These are phyloP conservation scores for Anastrepha ludens DNA, from an alignment of 1,140 invertebrate genomes.

Conservation along the genomic window DNA sequence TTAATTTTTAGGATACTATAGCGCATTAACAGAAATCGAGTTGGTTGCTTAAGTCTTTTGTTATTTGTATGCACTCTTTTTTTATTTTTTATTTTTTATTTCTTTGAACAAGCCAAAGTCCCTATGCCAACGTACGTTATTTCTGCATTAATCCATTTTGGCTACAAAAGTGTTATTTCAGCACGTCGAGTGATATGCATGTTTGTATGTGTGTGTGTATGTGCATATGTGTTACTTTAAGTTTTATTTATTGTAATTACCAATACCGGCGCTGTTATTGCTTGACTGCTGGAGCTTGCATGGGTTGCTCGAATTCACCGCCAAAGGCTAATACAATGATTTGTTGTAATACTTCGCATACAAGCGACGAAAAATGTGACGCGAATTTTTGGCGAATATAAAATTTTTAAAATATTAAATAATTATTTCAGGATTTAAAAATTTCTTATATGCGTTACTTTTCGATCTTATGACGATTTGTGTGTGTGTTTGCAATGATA, in stretches of 20 bases:
- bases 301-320: not conserved
- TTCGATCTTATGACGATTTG: too few relatives aligned
- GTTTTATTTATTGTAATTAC: constrained; percentile 22
- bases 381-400: too few relatives aligned
- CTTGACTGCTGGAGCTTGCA: not conserved
- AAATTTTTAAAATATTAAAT: too few relatives aligned
- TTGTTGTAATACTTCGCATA: not conserved
- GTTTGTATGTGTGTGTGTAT: not conserved
- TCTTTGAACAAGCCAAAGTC: not conserved
- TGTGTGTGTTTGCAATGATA: too few relatives aligned
- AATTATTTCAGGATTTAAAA: too few relatives aligned
- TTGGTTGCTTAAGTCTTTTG: constrained; percentile 59
- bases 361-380: too few relatives aligned
- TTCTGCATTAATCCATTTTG: not conserved
- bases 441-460: too few relatives aligned
- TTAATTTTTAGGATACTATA: constrained; percentile 19
- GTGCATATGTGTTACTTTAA: not conserved
- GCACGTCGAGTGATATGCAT: not conserved
- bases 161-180: not conserved
- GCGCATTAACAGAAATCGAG: constrained; percentile 25
- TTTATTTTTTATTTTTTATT: not conserved
- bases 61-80: not conserved
- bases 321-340: not conserved
- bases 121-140: not conserved
- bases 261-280: not conserved